Base-by-base conservation (phyloP, 2,113 vertebrate genomes). In the Artemisiospiza belli region DNA sequence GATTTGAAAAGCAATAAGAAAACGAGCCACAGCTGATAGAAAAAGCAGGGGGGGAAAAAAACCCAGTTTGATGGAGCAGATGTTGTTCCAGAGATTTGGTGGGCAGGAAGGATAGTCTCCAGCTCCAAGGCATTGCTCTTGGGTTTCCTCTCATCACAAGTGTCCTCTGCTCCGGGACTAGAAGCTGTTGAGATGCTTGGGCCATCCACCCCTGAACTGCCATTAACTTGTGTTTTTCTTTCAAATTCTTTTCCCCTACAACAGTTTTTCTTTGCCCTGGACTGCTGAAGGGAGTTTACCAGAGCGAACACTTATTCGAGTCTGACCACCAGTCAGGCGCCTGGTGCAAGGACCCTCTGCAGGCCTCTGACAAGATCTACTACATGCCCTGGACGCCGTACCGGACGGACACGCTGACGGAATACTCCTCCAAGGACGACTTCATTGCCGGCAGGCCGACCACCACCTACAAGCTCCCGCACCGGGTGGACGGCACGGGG, bases 381-480 rank as follows among this genome's bases (percentile, higher is more conserved):
- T 99, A 99, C 96, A 99, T 99, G 99, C 99, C 99, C 19, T 99
- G 99, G 99, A 99, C 99, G 0, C 99, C 99, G 0, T 99, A 99
- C 95, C 98, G 99, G 82, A 99, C 99, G 0, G 99, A 99, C 94
- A 99, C 99, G 0, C 96, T 99, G 78, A 99, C 99, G 0, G 99
- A 99, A 33, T 99, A 99, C 91, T 99, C 99, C 51, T 99, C 99
- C 94, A 99, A 99, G 97, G 99, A 99, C 23, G 99, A 99, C 96
- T 99, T 99, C 91, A 98, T 99, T 12, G 99, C 99, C 0, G 99
- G 99, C 24, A 98, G 99, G 84, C 99, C 99, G 3, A 99, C 99
- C 2, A 99, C 99, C 0, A 99, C 99, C 22, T 99, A 99, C 96
- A 99, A 99, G 52, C 99, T 99, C 13, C 99, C 99, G 0, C 99